Percentiles rank a stretch among this genome's conserved stretches.
phyloP scores from a whole-genome alignment of 1,140 invertebrate species.

The Hypsibius dujardini region DNA sequence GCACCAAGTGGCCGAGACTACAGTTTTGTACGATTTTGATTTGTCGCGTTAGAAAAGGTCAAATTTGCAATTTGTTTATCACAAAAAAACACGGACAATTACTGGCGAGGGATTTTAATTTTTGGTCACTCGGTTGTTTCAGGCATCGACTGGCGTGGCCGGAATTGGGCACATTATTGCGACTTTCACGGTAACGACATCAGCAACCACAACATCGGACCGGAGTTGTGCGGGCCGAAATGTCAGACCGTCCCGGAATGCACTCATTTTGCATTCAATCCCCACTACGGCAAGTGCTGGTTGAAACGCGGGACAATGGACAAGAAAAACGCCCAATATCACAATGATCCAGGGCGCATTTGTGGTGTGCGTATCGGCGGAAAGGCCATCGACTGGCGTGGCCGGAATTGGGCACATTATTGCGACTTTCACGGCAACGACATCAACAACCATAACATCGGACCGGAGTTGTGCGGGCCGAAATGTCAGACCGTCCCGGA shows the following conservation, averaged over 20 bases:
- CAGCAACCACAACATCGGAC: not conserved
- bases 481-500: not conserved
- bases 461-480: not conserved
- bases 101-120: too few species aligned
- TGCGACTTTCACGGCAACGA: not conserved
- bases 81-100: too few species aligned
- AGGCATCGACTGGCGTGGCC: not conserved
- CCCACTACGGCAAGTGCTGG: not conserved
- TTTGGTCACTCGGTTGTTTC: too few species aligned
- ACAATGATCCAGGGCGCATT: not conserved
- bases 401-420: not conserved
- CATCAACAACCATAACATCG: not conserved
- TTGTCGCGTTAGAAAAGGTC: too few species aligned
- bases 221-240: not conserved
- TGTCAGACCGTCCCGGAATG: not conserved
- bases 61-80: too few species aligned
- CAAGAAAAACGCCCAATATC: not conserved
- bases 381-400: not conserved
- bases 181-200: not conserved
- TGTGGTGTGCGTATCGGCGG: not conserved
- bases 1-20: too few species aligned
- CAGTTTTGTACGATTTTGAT: too few species aligned
- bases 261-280: constrained; percentile 5
- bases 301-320: not conserved
- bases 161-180: constrained; percentile 3